Evolutionary conservation across 2,888 invertebrate species (phyloP), one percentile per base, ranked within the genome.

Genomic region (Ormia ochracea): DNA sequence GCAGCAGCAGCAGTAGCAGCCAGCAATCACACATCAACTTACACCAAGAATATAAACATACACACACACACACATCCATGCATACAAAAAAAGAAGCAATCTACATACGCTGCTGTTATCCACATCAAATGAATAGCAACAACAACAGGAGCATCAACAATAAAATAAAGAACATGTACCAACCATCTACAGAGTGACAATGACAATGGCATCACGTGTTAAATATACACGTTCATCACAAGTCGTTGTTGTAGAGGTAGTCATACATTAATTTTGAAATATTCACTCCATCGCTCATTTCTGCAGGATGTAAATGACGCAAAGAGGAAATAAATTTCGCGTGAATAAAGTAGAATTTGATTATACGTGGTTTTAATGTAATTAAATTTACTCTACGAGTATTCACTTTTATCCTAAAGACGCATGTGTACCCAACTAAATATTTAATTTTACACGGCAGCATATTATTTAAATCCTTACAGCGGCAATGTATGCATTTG

Each of bases 261-360:
- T 50, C 75, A 65, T 75, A 59, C 80, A 75, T 75, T 80, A 76
- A 80, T 80, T 80, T 76, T 80, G 76, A 76, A 50, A 76, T 72
- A 76, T 80, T 76, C 66, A 80, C 80, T 80, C 65, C 76, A 80
- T 80, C 80, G 72, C 31, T 80, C 80, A 80, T 80, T 80, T 63
- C 43, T 66, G 52, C 81, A 77, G 61, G 79, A 80, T 83, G 82
- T 74, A 79, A 78, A 77, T 78, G 77, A 72, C 72, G 72, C 73
- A 75, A 52, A 73, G 72, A 81, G 76, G 73, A 83, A 82, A 82
- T 81, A 83, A 78, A 83, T 81, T 79, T 81, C 66, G 75, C 77
- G 74, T 80, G 70, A 75, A 80, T 73, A 72, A 75, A 76, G 70
- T 54, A 61, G 58, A 72, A 75, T 75, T 78, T 80, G 66, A 78